Evolutionary conservation across 2,888 invertebrate species (phyloP).

Genomic region (Luperina testacea): DNA sequence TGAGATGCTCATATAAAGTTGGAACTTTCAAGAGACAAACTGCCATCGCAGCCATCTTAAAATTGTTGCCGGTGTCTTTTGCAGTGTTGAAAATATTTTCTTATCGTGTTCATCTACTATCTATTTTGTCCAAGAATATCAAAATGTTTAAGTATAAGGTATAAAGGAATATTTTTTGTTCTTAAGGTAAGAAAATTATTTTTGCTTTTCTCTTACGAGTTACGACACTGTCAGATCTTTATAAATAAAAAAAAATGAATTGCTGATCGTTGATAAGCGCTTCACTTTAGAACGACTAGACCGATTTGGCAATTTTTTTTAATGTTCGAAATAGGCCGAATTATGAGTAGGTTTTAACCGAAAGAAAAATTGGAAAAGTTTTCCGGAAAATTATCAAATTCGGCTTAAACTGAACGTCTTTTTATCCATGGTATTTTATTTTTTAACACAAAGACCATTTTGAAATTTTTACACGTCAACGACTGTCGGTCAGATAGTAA

Average conservation of each 20-base stretch:
- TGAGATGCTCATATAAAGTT: slow-evolving; percentile 30
- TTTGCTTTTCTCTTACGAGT: neutral
- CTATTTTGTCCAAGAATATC: neutral
- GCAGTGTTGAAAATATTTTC: slow-evolving; percentile 9
- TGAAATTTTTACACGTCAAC: neutral
- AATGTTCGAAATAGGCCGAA: too few species aligned
- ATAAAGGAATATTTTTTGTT: neutral
- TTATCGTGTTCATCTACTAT: neutral
- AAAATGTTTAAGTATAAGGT: neutral
- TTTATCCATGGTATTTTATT: neutral
- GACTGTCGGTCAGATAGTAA: neutral
- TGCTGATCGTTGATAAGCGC: neutral
- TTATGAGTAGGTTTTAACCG: neutral
- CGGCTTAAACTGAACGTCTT: neutral
- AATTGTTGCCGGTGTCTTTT: slow-evolving; percentile 23
- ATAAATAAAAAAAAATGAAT: too few species aligned
- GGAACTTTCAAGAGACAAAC: slow-evolving; percentile 34
- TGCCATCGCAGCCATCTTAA: slow-evolving; percentile 22
- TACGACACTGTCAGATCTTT: neutral
- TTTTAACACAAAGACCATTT: neutral
- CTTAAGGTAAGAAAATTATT: neutral
- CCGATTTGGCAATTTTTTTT: neutral
- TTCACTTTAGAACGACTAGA: neutral
- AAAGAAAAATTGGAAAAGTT: neutral
- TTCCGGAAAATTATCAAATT: neutral